Evolutionary conservation across 2,888 invertebrate genomes (phyloP).

Genomic region (Rhagophthalmus giganteus): DNA sequence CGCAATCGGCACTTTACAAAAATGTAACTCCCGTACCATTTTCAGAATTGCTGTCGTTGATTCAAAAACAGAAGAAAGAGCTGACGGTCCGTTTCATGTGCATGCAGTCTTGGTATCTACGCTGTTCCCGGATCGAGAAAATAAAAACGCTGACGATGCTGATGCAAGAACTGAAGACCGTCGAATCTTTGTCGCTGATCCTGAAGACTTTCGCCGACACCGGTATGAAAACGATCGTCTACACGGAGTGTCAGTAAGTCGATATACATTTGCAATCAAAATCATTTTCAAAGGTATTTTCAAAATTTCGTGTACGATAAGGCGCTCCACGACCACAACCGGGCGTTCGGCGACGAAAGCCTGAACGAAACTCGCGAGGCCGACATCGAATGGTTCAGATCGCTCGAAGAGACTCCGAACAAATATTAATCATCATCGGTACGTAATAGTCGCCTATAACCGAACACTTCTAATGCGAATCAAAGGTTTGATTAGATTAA

Average conservation of each 20-base stretch:
- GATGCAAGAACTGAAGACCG: constrained; percentile 16
- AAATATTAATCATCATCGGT: constrained; percentile 28
- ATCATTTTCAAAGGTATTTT: too few species aligned
- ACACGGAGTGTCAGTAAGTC: constrained; percentile 18
- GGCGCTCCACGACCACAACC: constrained; percentile 34
- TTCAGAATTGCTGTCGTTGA: not conserved
- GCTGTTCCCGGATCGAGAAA: constrained; percentile 33
- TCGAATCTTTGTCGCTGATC: constrained; percentile 22
- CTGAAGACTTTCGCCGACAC: constrained; percentile 16
- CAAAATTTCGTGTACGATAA: constrained; percentile 34
- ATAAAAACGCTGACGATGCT: constrained; percentile 22
- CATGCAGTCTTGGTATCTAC: constrained; percentile 32
- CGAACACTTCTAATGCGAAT: not conserved
- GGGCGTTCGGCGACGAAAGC: constrained; percentile 27
- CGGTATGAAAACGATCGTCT: constrained; percentile 27
- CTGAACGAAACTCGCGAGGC: constrained; percentile 17
- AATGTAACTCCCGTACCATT: too few species aligned
- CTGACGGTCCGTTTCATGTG: constrained; percentile 16
- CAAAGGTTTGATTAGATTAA: constrained; percentile 22
- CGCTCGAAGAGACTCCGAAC: constrained; percentile 24
- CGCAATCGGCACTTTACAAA: too few species aligned
- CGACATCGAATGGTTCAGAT: constrained; percentile 33
- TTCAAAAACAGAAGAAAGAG: constrained; percentile 9
- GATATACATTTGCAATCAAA: not conserved
- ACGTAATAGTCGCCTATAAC: not conserved